Percentiles rank a stretch among this genome's conserved stretches.
These are phyloP conservation scores for Mythimna vitellina DNA, from an alignment of 2,888 invertebrate species.

Conservation along the genomic window DNA sequence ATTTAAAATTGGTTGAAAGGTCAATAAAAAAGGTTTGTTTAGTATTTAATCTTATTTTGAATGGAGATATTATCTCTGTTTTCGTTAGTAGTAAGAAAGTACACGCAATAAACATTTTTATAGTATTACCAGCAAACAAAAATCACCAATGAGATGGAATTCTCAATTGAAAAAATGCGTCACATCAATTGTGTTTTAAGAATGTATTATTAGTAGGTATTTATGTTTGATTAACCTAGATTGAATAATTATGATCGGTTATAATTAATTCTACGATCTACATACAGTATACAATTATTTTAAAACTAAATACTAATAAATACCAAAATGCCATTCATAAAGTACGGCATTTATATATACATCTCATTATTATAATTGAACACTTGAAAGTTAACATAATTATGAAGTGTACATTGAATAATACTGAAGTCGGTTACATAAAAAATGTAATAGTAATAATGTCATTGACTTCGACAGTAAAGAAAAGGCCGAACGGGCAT, in stretches of 20 bases:
- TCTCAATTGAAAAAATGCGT: not conserved
- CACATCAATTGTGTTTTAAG: not conserved
- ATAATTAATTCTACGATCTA: not conserved
- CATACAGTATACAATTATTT: not conserved
- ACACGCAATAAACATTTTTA: not conserved
- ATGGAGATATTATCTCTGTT: not conserved
- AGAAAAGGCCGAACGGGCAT: not conserved
- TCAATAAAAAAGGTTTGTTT: no score
- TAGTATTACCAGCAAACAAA: not conserved
- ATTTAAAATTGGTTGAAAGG: no score
- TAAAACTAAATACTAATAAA: constrained; percentile 3
- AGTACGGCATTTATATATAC: not conserved
- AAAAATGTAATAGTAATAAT: not conserved
- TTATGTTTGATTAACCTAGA: not conserved
- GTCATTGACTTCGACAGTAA: not conserved
- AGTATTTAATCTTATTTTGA: no score
- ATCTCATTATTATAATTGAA: constrained; percentile 42
- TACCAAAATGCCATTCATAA: not conserved
- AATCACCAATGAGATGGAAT: not conserved
- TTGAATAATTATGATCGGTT: not conserved
- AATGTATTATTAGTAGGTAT: not conserved
- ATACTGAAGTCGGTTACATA: not conserved
- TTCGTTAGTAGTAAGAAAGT: not conserved
- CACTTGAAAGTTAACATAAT: constrained; percentile 33
- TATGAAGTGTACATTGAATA: constrained; percentile 4